A percentile compares a stretch with the other conserved stretches of the same genome.
These are phyloP conservation scores for Pelobates fuscus DNA, from an alignment of 2,113 vertebrate genomes.

Conservation along the genomic window DNA sequence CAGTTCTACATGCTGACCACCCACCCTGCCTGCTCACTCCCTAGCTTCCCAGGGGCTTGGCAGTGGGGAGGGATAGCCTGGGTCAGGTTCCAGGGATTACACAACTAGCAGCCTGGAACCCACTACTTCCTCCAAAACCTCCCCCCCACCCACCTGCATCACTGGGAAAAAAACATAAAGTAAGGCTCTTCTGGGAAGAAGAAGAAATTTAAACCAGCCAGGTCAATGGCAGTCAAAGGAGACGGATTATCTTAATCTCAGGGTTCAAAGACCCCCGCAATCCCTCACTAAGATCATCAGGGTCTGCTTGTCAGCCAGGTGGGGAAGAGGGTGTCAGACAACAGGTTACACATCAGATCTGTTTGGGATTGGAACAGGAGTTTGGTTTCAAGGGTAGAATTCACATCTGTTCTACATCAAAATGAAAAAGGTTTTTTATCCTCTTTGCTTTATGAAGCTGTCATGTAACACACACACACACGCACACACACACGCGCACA, in stretches of 20 bases:
- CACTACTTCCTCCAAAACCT: slow-evolving; percentile 32
- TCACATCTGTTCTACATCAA: slow-evolving; percentile 41
- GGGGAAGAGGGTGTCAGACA: slow-evolving; percentile 26
- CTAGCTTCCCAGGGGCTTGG: slow-evolving; percentile 31
- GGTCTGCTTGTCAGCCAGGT: slow-evolving; percentile 26
- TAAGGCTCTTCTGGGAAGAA: slow-evolving; percentile 49
- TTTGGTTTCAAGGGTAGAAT: slow-evolving; percentile 30
- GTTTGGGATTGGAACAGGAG: background rate
- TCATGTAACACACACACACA: background rate
- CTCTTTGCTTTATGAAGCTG: slow-evolving; percentile 17
- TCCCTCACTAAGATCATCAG: slow-evolving; percentile 31
- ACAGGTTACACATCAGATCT: slow-evolving; percentile 12
- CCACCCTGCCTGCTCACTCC: slow-evolving; percentile 55
- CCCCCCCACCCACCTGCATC: background rate
- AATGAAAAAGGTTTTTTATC: background rate
- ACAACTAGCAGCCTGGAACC: slow-evolving; percentile 46
- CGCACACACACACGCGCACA: too few relatives aligned
- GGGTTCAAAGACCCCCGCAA: slow-evolving; percentile 47
- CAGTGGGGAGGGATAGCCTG: slow-evolving; percentile 29
- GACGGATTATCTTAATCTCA: slow-evolving; percentile 44
- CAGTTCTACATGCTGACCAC: slow-evolving; percentile 55
- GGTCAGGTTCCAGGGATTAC: slow-evolving; percentile 54
- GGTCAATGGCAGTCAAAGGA: slow-evolving; percentile 42
- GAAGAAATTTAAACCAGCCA: slow-evolving; percentile 31
- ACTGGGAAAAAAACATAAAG: slow-evolving; percentile 30